Conservation (phyloP, 2,888 invertebrate species). For the Cataglyphis livida region DNA sequence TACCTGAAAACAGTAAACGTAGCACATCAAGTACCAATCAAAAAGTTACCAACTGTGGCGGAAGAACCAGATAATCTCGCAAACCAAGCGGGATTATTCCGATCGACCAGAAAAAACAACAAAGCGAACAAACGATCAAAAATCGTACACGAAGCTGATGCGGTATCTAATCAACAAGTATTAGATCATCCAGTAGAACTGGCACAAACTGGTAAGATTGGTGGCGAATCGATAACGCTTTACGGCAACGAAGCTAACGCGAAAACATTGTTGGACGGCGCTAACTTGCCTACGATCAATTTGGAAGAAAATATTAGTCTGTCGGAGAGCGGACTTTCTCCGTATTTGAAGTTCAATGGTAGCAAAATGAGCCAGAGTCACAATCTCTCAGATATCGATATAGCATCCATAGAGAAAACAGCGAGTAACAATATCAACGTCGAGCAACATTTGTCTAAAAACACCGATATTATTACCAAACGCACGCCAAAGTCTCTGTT, state of each 20-base stretch:
- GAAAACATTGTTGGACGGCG: conserved; percentile 70
- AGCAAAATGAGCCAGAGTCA: conserved; percentile 60
- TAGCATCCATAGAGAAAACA: conserved; percentile 37
- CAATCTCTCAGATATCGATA: conserved; percentile 68
- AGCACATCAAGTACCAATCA: conserved; percentile 54
- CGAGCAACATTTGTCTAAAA: conserved; percentile 43
- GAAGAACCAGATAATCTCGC: conserved; percentile 31
- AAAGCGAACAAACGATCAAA: conserved; percentile 1
- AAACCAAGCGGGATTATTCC: conserved; percentile 7
- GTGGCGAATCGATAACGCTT: conserved; percentile 79
- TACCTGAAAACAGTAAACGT: conserved; percentile 73
- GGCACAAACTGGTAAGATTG: conserved; percentile 2
- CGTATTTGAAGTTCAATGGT: conserved; percentile 79
- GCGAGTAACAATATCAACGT: not conserved
- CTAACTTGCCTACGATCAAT: conserved; percentile 76
- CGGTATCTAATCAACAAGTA: conserved; percentile 23
- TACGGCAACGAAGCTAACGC: conserved; percentile 77
- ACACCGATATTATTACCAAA: conserved; percentile 73
- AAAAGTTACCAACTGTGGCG: conserved; percentile 29
- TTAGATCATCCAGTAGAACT: not conserved
- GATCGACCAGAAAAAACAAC: not conserved
- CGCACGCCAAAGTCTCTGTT: conserved; percentile 80
- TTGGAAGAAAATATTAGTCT: conserved; percentile 77
- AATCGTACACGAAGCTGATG: not conserved
- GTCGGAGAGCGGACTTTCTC: conserved; percentile 79